Evolutionary conservation across 2,888 invertebrate genomes (phyloP), one percentile per base, ranked within the genome.

Genomic region (Pinctada fucata): DNA sequence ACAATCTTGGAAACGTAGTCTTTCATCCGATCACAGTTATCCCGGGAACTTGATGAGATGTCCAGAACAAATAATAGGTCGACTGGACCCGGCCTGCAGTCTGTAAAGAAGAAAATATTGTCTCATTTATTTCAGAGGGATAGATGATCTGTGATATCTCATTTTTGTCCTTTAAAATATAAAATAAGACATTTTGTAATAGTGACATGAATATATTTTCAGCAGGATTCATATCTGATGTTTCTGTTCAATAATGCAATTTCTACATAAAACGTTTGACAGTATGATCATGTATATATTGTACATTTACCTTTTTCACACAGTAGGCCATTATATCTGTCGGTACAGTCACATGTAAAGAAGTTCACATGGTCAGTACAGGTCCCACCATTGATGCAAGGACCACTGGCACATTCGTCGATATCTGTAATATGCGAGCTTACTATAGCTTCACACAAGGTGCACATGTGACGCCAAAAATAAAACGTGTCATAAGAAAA

Each of bases 1-100:
- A 78, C 13, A 49, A 78, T 66, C 2, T 50, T 2, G 3, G 51
- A n/a, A 5, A 78, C 48, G 50, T 48, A 72, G n/a, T 58, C 73
- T 2, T 10, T 10, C 1, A 6, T 58, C 0, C 0, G 6, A 58
- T 13, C 8, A 58, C 58, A 58, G 13, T 13, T 1, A 13, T 58
- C 13, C 13, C 13, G 6, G 13, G 58, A 58, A 58, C 58, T 58
- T 58, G 58, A 31, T 31, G 31, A 58, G 13, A 1, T 13, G 13
- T 58, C 58, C 6, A 58, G 6, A 0, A 58, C 58, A 58, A 58
- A 58, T 10, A 58, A 13, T 58, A 58, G 6, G 13, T 58, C 58
- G 8, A 58, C 58, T 58, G 58, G 58, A 58, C 58, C 58, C 6
- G 58, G 58, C 13, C 58, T 58, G 58, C 58, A 58, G 13, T 58